These are phyloP conservation scores for Taeniopygia guttata DNA, from an alignment of 2,797 vertebrate genomes.

Conservation along the genomic window DNA sequence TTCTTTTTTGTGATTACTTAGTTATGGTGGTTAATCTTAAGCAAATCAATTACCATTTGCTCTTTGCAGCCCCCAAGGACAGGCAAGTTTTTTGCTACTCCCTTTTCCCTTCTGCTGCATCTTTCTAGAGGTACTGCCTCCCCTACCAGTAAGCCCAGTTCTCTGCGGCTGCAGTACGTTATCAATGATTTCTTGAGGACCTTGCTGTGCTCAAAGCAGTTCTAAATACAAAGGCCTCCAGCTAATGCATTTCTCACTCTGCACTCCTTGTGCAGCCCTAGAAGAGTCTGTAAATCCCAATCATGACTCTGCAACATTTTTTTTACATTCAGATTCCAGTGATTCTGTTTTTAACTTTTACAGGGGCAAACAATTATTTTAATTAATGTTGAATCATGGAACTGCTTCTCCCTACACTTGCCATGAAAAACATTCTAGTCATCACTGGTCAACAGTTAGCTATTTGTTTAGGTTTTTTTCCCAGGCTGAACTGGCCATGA, in stretches of 20 bases:
- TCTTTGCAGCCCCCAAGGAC: not conserved
- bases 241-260: not conserved
- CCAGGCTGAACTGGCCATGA: not conserved
- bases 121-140: not conserved
- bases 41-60: not conserved
- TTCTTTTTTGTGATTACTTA: not conserved
- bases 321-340: not conserved
- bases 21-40: not conserved
- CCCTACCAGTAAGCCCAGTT: not conserved
- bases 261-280: not conserved
- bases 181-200: not conserved
- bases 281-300: not conserved
- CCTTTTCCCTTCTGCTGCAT: not conserved
- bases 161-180: not conserved
- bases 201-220: not conserved
- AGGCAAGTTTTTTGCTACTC: not conserved
- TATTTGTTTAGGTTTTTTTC: not conserved
- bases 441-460: not conserved
- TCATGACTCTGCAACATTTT: not conserved
- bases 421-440: slow-evolving; percentile 1
- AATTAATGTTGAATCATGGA: not conserved
- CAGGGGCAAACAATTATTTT: not conserved
- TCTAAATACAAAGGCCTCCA: not conserved
- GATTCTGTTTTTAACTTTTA: not conserved
- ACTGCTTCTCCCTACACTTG: not conserved